Evolutionary conservation across 1,140 invertebrate genomes (phyloP).

Genomic region (Aphaenogaster ashmeadi): DNA sequence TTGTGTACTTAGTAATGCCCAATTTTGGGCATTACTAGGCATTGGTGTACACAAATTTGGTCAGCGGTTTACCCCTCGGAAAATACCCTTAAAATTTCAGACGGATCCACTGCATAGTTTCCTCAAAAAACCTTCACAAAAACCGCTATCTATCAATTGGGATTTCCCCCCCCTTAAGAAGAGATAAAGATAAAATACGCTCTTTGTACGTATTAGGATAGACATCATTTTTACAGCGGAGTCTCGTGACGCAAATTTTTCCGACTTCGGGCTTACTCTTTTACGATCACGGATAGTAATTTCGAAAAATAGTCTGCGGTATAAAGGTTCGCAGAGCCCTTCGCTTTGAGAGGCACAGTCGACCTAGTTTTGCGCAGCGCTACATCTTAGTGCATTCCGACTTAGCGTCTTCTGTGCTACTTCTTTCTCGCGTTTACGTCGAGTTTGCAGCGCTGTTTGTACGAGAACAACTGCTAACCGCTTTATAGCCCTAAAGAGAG

Average conservation of each 20-base stretch:
- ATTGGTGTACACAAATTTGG: no score
- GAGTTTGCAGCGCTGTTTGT: slow-evolving; percentile 20
- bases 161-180: no score
- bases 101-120: no score
- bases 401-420: background rate
- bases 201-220: background rate
- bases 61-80: no score
- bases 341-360: slow-evolving; percentile 34
- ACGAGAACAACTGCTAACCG: slow-evolving; percentile 17
- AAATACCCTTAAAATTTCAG: no score
- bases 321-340: slow-evolving; percentile 15
- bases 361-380: slow-evolving; percentile 54
- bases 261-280: slow-evolving; percentile 1
- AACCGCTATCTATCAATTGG: no score
- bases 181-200: background rate
- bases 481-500: slow-evolving; percentile 14
- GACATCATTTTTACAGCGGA: background rate
- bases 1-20: no score
- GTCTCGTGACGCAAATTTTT: background rate
- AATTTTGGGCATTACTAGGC: no score
- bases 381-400: slow-evolving; percentile 42
- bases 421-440: slow-evolving; percentile 32
- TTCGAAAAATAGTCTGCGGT: slow-evolving; percentile 17
- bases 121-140: no score
- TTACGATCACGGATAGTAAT: slow-evolving; percentile 25